Percentiles rank a stretch among this genome's conserved stretches.
phyloP scores from a whole-genome alignment of 1,140 invertebrate species.

The Aradophagus sp. region DNA sequence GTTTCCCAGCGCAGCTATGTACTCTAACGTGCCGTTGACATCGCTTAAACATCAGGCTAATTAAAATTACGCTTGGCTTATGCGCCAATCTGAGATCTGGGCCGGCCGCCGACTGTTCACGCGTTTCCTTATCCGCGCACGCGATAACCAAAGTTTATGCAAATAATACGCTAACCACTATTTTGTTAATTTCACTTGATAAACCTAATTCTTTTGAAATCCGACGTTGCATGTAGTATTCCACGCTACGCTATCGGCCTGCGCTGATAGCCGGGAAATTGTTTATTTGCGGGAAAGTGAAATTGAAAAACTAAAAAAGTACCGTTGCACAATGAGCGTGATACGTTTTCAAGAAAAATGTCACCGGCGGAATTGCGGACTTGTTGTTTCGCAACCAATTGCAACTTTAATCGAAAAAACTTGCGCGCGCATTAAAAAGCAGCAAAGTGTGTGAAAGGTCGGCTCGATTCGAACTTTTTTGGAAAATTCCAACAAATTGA shows the following conservation, averaged over 20 bases:
- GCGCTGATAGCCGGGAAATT: slow-evolving; percentile 18
- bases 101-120: slow-evolving; percentile 45
- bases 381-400: too few species aligned
- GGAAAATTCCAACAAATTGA: too few species aligned
- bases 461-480: too few species aligned
- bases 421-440: too few species aligned
- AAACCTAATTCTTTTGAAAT: slow-evolving; percentile 54
- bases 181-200: slow-evolving; percentile 55
- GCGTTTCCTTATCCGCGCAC: slow-evolving; percentile 57
- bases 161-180: slow-evolving; percentile 54
- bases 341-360: too few species aligned
- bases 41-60: slow-evolving; percentile 59
- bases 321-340: too few species aligned
- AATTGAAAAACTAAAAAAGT: too few species aligned
- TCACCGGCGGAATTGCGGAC: too few species aligned
- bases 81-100: slow-evolving; percentile 55
- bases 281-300: slow-evolving; percentile 41
- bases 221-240: slow-evolving; percentile 46
- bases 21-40: slow-evolving; percentile 58
- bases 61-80: slow-evolving; percentile 61
- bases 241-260: slow-evolving; percentile 16
- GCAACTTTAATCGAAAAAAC: too few species aligned
- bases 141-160: slow-evolving; percentile 58
- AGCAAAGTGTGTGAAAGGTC: too few species aligned
- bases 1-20: slow-evolving; percentile 45